These are phyloP conservation scores for Lordiphosa fenestrarum DNA, from an alignment of 2,888 invertebrate genomes.

Conservation along the genomic window DNA sequence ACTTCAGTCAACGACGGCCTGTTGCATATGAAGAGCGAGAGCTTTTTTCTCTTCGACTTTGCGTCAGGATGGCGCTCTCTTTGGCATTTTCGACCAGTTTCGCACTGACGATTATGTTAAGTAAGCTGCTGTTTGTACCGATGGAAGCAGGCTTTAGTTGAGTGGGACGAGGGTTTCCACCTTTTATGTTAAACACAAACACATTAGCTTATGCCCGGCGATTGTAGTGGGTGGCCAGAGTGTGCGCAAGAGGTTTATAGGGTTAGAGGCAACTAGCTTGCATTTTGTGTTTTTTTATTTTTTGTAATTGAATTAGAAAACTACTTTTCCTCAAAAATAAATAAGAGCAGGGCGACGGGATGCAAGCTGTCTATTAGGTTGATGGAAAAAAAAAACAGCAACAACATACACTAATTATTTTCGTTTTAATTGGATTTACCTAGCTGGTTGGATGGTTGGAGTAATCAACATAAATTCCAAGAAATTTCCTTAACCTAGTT, in stretches of 20 bases:
- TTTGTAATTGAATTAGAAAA: constrained; percentile 43
- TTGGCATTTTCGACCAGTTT: constrained; percentile 59
- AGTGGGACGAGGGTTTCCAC: constrained; percentile 19
- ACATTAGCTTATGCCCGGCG: constrained; percentile 55
- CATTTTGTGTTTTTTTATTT: constrained; percentile 24
- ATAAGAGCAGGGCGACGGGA: constrained; percentile 13
- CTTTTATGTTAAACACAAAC: constrained; percentile 62
- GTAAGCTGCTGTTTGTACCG: constrained; percentile 42
- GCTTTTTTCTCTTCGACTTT: not conserved
- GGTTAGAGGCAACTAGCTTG: constrained; percentile 18
- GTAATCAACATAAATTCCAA: constrained; percentile 34
- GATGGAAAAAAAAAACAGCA: constrained; percentile 18
- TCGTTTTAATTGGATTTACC: constrained; percentile 53
- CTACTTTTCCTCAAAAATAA: constrained; percentile 19
- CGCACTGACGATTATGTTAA: constrained; percentile 57
- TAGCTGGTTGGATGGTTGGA: constrained; percentile 26
- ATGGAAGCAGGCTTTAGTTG: constrained; percentile 17
- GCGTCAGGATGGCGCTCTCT: not conserved
- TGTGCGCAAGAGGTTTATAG: constrained; percentile 21
- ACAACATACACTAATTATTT: constrained; percentile 55
- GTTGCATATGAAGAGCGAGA: constrained; percentile 46
- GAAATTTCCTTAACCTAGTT: constrained; percentile 5
- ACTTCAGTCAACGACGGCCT: constrained; percentile 48
- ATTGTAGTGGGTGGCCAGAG: constrained; percentile 34
- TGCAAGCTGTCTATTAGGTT: constrained; percentile 35